Percentiles rank a stretch among this genome's conserved stretches.
These are phyloP conservation scores for Myoxocephalus aenaeus DNA, from an alignment of 2,797 vertebrate genomes.

Conservation along the genomic window DNA sequence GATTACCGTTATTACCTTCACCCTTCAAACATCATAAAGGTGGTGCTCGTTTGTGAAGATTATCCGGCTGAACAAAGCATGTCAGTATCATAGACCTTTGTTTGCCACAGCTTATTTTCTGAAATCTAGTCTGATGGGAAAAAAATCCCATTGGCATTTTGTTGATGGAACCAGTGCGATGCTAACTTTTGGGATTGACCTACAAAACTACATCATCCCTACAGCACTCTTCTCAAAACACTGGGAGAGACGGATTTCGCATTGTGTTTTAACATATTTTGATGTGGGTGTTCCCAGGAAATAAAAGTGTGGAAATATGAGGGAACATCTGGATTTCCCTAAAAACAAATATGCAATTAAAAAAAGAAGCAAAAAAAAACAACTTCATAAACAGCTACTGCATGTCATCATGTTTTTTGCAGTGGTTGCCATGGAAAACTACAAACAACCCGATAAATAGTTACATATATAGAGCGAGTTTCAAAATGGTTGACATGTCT, in stretches of 20 bases:
- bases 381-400: background rate
- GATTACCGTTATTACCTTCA: no score
- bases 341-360: background rate
- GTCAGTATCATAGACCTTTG: no score
- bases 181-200: no score
- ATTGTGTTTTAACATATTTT: background rate
- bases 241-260: background rate
- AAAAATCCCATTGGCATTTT: no score
- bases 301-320: background rate
- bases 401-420: conserved; percentile 6
- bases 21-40: no score
- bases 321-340: background rate
- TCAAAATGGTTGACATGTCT: background rate
- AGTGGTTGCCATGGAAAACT: conserved; percentile 10
- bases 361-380: background rate
- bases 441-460: background rate
- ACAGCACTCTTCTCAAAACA: background rate
- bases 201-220: no score
- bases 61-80: no score
- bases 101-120: no score
- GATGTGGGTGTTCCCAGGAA: background rate
- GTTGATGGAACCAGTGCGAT: no score
- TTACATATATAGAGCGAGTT: background rate
- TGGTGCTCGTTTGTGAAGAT: no score
- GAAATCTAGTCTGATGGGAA: no score